These are phyloP conservation scores for Myotis findleyi DNA, from an alignment of 2,797 vertebrate species.

Conservation along the genomic window DNA sequence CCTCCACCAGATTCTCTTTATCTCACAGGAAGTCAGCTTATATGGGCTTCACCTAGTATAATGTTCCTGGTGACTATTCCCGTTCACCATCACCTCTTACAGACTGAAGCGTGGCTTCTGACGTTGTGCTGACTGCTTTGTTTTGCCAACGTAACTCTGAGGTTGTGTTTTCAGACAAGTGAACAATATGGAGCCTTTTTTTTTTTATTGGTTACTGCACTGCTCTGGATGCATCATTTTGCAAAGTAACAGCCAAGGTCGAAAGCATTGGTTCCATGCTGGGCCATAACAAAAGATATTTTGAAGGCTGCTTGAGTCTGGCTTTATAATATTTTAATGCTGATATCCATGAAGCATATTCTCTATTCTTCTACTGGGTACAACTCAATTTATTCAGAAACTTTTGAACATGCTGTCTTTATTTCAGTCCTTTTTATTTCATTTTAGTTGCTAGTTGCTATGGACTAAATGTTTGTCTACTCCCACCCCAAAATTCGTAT, in stretches of 20 bases:
- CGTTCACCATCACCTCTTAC: background rate
- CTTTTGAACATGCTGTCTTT: background rate
- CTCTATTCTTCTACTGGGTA: background rate
- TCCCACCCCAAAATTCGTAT: background rate
- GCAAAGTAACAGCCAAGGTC: constrained; percentile 52
- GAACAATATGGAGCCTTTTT: background rate
- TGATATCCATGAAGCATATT: background rate
- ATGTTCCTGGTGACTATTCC: background rate
- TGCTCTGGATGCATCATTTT: constrained; percentile 6
- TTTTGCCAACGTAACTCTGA: background rate
- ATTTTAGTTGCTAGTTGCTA: background rate
- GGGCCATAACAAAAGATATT: background rate
- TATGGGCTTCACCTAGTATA: background rate
- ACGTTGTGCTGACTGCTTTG: background rate
- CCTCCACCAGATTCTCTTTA: background rate
- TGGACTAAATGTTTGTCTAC: background rate
- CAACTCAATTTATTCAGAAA: constrained; percentile 10
- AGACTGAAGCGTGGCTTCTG: background rate
- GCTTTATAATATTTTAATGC: background rate
- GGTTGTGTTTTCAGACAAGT: background rate
- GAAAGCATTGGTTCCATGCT: background rate
- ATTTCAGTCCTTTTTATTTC: constrained; percentile 4
- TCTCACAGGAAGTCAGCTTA: background rate
- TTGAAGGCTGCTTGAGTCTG: background rate
- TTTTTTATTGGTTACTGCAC: background rate